Evolutionary conservation across 2,888 invertebrate genomes (phyloP).

Genomic region (Nephrotoma flavescens): DNA sequence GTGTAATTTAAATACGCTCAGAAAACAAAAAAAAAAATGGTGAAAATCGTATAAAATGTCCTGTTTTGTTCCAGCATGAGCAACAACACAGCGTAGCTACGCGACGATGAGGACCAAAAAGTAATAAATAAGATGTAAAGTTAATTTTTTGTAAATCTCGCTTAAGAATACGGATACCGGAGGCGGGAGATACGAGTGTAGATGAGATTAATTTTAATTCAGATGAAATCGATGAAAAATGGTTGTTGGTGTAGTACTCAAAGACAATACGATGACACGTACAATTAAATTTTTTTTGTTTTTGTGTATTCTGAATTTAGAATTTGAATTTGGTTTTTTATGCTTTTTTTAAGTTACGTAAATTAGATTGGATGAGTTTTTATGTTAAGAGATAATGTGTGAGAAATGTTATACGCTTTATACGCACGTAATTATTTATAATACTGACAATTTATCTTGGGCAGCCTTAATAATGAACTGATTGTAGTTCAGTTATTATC

Average conservation of each 20-base stretch:
- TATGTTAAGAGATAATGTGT: too few relatives aligned
- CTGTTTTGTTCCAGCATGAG: background rate
- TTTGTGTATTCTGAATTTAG: too few relatives aligned
- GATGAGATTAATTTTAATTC: background rate
- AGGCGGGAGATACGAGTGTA: background rate
- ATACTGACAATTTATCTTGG: too few relatives aligned
- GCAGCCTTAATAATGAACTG: too few relatives aligned
- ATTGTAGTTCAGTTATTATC: too few relatives aligned
- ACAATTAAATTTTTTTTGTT: background rate
- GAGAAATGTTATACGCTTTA: too few relatives aligned
- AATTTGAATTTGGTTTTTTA: background rate
- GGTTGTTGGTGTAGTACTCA: background rate
- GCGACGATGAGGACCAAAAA: too few relatives aligned
- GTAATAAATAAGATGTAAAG: background rate
- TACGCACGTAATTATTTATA: too few relatives aligned
- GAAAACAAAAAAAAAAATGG: background rate
- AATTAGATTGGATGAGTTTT: too few relatives aligned
- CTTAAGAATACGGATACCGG: background rate
- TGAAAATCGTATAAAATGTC: background rate
- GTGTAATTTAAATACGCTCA: background rate
- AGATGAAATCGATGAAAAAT: background rate
- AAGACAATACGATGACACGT: background rate
- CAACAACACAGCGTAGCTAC: too few relatives aligned
- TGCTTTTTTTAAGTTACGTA: too few relatives aligned
- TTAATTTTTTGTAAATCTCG: background rate